These are phyloP conservation scores for Notechis scutatus DNA, from an alignment of 2,113 vertebrate genomes.

Conservation along the genomic window DNA sequence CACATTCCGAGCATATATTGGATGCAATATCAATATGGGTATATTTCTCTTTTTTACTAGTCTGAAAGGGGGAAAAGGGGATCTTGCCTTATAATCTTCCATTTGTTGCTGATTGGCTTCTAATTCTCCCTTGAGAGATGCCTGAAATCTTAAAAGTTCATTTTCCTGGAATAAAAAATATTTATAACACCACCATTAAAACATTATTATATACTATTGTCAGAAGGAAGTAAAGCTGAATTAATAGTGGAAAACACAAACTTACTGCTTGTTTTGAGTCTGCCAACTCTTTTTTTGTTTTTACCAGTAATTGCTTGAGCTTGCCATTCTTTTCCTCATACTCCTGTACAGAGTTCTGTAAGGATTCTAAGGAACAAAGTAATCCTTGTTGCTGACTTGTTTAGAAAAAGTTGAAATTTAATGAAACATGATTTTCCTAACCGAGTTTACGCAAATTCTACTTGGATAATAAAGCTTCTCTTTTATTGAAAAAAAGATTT, in stretches of 20 bases:
- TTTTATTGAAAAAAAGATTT: not conserved
- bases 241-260: conserved; percentile 13
- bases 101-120: conserved; percentile 90
- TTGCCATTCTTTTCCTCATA: conserved; percentile 84
- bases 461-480: not conserved
- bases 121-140: conserved; percentile 87
- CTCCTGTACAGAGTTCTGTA: conserved; percentile 82
- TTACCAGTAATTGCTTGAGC: conserved; percentile 92
- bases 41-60: not conserved
- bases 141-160: conserved; percentile 79
- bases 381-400: not conserved
- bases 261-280: conserved; percentile 89
- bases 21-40: not conserved
- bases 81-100: conserved; percentile 84
- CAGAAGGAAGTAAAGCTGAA: not conserved
- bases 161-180: conserved; percentile 75
- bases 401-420: not conserved
- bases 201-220: not conserved
- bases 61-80: conserved; percentile 12
- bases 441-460: conserved; percentile 12
- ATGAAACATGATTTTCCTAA: not conserved
- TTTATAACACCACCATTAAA: not conserved
- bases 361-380: conserved; percentile 71
- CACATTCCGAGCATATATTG: not conserved
- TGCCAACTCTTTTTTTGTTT: conserved; percentile 91